phyloP scores from a whole-genome alignment of 2,888 invertebrate species.

The Habrosyne pyritoides region DNA sequence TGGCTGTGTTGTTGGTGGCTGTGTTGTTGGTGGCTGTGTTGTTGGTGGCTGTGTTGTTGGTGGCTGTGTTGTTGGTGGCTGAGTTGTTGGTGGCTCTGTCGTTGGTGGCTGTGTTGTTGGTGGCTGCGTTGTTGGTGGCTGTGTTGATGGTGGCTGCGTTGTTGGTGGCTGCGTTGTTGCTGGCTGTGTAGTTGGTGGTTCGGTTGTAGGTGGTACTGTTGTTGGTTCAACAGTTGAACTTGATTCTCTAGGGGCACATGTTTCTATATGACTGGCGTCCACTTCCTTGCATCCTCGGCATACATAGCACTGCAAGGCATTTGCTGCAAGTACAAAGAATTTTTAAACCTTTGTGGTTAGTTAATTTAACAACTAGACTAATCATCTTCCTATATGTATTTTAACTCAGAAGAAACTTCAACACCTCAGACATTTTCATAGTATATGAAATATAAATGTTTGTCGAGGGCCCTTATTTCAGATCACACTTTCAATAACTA shows the following conservation, averaged over 20 bases:
- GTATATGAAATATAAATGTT: no score
- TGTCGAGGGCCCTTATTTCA: no score
- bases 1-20: neutral
- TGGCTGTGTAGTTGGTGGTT: conserved; percentile 4
- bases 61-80: neutral
- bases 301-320: conserved; percentile 54
- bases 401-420: no score
- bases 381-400: no score
- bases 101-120: neutral
- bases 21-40: neutral
- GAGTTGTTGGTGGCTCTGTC: neutral
- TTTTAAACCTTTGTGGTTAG: no score
- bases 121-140: conserved; percentile 10
- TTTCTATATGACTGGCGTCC: conserved; percentile 32
- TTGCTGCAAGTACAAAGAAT: conserved; percentile 35
- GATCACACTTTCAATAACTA: no score
- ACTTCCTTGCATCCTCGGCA: conserved; percentile 49
- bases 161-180: conserved; percentile 8
- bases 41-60: neutral
- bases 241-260: conserved; percentile 29
- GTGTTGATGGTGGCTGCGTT: conserved; percentile 7
- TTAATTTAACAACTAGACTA: no score
- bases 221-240: conserved; percentile 5
- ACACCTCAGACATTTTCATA: no score
- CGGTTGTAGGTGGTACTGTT: conserved; percentile 9